These are phyloP conservation scores for Tanypteryx hageni DNA, from an alignment of 2,888 invertebrate species.

Conservation along the genomic window DNA sequence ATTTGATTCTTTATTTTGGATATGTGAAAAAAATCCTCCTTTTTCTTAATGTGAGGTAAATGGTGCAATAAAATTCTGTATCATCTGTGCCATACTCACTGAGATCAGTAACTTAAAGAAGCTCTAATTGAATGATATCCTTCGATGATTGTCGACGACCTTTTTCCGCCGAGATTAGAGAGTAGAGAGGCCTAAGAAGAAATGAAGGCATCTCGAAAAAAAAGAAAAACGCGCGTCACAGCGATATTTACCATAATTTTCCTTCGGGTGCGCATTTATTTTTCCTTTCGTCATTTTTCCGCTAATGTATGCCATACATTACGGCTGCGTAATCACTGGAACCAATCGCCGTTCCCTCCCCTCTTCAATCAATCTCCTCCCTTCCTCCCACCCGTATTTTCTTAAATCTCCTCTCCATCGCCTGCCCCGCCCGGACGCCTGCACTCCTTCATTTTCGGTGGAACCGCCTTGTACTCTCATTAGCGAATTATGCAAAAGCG, in stretches of 20 bases:
- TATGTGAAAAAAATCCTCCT: no score
- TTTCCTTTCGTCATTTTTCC: conserved; percentile 45
- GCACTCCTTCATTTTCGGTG: not conserved
- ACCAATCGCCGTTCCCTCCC: conserved; percentile 32
- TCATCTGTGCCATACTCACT: no score
- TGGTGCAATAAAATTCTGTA: no score
- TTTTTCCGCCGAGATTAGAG: conserved; percentile 6
- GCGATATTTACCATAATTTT: conserved; percentile 52
- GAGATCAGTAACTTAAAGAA: not conserved
- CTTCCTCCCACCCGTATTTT: no score
- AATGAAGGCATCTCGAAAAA: not conserved
- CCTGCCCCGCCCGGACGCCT: not conserved
- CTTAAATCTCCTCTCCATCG: not conserved
- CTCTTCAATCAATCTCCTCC: not conserved
- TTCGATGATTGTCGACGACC: not conserved
- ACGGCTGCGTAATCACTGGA: conserved; percentile 47
- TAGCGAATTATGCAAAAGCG: conserved; percentile 59
- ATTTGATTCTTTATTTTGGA: no score
- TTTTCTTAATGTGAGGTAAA: no score
- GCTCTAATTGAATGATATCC: not conserved
- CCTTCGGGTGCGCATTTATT: conserved; percentile 57
- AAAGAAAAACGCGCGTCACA: conserved; percentile 32
- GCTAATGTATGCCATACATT: conserved; percentile 62
- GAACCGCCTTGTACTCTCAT: conserved; percentile 43
- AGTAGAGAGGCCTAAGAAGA: not conserved